A percentile compares a stretch with the other conserved stretches of the same genome.
Conservation (phyloP, 2,797 vertebrate species). For the Eulemur albifrons region DNA sequence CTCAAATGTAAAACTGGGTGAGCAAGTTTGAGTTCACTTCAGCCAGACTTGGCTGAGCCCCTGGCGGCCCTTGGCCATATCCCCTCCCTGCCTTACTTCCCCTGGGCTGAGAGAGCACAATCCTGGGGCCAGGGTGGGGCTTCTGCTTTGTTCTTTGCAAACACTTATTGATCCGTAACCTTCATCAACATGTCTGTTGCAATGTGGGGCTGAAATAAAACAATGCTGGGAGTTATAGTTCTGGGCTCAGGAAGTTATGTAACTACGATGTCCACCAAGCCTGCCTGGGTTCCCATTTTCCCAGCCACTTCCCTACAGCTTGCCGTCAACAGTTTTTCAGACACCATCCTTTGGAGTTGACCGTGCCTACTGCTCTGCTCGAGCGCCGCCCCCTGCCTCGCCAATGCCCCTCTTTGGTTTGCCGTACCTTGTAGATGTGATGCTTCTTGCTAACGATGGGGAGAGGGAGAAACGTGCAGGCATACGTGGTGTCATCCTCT, state of each 20-base stretch:
- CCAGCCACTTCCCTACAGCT: neutral
- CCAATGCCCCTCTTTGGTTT: rapidly evolving
- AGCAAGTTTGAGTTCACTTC: neutral
- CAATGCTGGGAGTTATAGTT: neutral
- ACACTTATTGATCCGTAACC: neutral
- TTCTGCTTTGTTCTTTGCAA: neutral
- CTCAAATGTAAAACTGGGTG: neutral
- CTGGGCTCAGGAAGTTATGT: neutral
- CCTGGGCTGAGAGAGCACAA: neutral
- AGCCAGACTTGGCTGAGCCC: neutral
- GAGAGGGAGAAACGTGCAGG: slow-evolving; percentile 86
- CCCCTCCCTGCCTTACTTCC: neutral
- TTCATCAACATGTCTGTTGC: neutral
- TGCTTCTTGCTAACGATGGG: slow-evolving; percentile 84
- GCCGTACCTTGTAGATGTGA: slow-evolving; percentile 86
- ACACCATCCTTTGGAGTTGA: neutral
- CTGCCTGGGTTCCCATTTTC: too few relatives aligned
- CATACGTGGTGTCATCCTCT: slow-evolving; percentile 84
- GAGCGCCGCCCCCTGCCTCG: neutral
- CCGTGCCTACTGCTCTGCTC: neutral
- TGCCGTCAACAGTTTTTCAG: neutral
- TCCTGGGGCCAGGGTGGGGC: neutral
- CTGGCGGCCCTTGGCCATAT: neutral
- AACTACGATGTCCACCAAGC: neutral
- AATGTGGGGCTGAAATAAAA: neutral